A percentile compares a stretch with the other conserved stretches of the same genome.
These are phyloP conservation scores for Sweltsa coloradensis DNA, from an alignment of 1,140 invertebrate genomes.

Conservation along the genomic window DNA sequence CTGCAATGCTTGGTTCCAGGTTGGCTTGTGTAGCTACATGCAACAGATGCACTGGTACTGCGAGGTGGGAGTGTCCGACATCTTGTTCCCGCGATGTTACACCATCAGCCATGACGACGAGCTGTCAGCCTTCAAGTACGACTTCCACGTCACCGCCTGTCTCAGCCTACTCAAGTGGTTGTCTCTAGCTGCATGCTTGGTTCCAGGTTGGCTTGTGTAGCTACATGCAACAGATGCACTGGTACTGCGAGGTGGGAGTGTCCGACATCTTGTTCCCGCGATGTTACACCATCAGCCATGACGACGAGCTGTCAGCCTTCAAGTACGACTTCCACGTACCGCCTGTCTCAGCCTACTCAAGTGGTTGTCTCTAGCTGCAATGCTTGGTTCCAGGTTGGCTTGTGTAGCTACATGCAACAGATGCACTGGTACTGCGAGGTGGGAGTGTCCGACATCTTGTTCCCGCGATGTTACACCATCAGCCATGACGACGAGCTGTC, in stretches of 20 bases:
- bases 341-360: conserved; percentile 74
- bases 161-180: conserved; percentile 69
- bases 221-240: conserved; percentile 74
- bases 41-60: conserved; percentile 83
- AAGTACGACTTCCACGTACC: conserved; percentile 82
- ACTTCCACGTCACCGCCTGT: conserved; percentile 83
- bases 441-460: conserved; percentile 63
- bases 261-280: conserved; percentile 72
- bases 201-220: conserved; percentile 61
- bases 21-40: conserved; percentile 64
- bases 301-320: conserved; percentile 78
- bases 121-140: conserved; percentile 75
- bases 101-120: conserved; percentile 77
- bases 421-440: conserved; percentile 82
- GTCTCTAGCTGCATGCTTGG: too few species aligned
- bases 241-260: conserved; percentile 73
- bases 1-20: too few species aligned
- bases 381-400: conserved; percentile 53
- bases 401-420: conserved; percentile 69
- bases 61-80: conserved; percentile 64
- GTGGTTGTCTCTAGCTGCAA: too few species aligned
- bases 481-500: conserved; percentile 74
- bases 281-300: conserved; percentile 73
- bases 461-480: conserved; percentile 78
- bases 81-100: conserved; percentile 78